These are phyloP conservation scores for Octomys mimax DNA, from an alignment of 2,797 vertebrate genomes.

Conservation along the genomic window DNA sequence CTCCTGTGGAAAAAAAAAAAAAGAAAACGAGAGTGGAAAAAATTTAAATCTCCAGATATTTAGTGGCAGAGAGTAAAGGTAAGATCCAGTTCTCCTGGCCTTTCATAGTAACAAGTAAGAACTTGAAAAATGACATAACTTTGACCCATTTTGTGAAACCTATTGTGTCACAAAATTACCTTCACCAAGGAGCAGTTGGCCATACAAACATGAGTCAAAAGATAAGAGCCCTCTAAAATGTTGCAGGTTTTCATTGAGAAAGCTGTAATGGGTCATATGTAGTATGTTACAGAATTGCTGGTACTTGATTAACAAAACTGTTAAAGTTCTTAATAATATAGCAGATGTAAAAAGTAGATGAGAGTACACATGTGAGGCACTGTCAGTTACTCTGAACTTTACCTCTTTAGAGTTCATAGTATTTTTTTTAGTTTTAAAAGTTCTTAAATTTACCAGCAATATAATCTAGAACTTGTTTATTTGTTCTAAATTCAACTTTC, in stretches of 20 bases:
- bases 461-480: conserved; percentile 69
- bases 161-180: conserved; percentile 4
- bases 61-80: conserved; percentile 49
- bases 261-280: conserved; percentile 19
- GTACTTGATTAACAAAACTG: conserved; percentile 43
- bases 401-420: conserved; percentile 7
- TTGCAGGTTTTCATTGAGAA: conserved; percentile 30
- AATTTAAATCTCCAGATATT: conserved; percentile 29
- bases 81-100: conserved; percentile 5
- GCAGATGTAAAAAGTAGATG: neutral
- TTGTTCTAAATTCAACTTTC: conserved; percentile 72
- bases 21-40: neutral
- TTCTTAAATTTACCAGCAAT: conserved; percentile 46
- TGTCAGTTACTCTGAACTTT: conserved; percentile 14
- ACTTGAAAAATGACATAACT: conserved; percentile 52
- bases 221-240: conserved; percentile 53
- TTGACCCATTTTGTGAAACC: conserved; percentile 51
- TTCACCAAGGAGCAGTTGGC: neutral
- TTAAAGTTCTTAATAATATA: conserved; percentile 46
- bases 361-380: neutral
- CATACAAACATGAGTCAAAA: neutral
- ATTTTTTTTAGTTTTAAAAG: conserved; percentile 64
- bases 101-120: conserved; percentile 49
- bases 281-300: conserved; percentile 63
- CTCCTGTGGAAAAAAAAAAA: no score